These are phyloP conservation scores for Lagenorhynchus albirostris DNA, from an alignment of 2,113 vertebrate species.

Conservation along the genomic window DNA sequence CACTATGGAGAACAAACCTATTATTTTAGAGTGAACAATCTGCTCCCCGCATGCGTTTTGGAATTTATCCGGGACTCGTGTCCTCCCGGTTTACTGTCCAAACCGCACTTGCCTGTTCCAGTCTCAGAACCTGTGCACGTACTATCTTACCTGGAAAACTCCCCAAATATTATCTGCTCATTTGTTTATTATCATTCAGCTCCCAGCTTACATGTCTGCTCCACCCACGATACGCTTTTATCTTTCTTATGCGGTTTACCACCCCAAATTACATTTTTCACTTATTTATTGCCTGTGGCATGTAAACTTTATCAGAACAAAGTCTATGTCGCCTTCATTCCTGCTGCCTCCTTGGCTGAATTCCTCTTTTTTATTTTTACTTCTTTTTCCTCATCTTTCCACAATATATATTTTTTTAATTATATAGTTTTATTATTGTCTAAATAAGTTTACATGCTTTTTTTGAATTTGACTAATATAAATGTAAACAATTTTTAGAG, in stretches of 20 bases:
- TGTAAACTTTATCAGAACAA: neutral
- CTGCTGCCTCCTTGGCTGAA: neutral
- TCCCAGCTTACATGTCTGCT: neutral
- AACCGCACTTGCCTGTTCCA: neutral
- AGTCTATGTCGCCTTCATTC: neutral
- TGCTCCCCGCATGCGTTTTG: neutral
- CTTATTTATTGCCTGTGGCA: neutral
- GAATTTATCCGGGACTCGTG: neutral
- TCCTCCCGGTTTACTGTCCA: neutral
- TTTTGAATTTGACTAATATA: neutral
- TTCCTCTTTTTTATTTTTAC: neutral
- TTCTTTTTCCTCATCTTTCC: neutral
- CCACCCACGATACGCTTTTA: neutral
- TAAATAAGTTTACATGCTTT: neutral
- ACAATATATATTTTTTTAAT: neutral
- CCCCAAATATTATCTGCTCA: neutral
- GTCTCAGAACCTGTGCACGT: neutral
- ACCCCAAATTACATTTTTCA: neutral
- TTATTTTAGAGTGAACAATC: neutral
- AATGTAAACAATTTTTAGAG: neutral
- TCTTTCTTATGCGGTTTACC: neutral
- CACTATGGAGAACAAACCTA: too few relatives aligned
- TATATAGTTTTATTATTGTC: neutral
- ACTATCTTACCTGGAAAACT: neutral
- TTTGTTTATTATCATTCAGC: neutral